Evolutionary conservation across 1,140 invertebrate genomes (phyloP).

Genomic region (Cyphomyrmex costatus): DNA sequence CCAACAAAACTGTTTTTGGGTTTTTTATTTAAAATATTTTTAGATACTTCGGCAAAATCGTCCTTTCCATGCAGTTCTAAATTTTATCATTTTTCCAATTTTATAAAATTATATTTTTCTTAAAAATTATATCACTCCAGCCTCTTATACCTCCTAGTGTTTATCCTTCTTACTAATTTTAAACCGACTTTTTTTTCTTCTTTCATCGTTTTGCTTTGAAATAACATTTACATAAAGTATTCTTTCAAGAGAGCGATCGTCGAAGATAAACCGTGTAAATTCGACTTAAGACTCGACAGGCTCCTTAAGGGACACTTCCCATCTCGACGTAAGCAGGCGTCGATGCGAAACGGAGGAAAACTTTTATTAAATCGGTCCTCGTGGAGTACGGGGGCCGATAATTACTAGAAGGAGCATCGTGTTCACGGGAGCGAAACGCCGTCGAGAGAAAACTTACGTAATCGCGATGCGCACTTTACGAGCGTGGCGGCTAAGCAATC

Average conservation of each 20-base stretch:
- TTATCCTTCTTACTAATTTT: constrained; percentile 8
- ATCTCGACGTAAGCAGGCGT: background rate
- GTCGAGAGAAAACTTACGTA: constrained; percentile 59
- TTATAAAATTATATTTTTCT: background rate
- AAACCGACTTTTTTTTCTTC: background rate
- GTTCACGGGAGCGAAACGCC: constrained; percentile 52
- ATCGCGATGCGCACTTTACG: constrained; percentile 54
- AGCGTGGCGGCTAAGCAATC: constrained; percentile 4
- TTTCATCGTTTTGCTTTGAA: background rate
- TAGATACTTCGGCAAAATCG: too few species aligned
- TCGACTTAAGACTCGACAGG: constrained; percentile 33
- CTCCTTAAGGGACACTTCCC: constrained; percentile 22
- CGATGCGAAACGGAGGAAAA: constrained; percentile 52
- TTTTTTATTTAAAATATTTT: too few species aligned
- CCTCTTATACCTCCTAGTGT: background rate
- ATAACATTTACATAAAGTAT: constrained; percentile 18
- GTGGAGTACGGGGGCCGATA: constrained; percentile 34
- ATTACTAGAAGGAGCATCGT: constrained; percentile 56
- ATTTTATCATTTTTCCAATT: too few species aligned
- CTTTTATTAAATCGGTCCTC: constrained; percentile 65
- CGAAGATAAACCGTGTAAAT: constrained; percentile 48
- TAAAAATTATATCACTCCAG: background rate
- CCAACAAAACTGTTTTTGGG: too few species aligned
- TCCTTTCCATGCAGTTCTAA: background rate
- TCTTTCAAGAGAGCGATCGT: background rate